A percentile compares a stretch with the other conserved stretches of the same genome.
phyloP scores from a whole-genome alignment of 2,888 invertebrate species.

The Chrysolina oricalcia region DNA sequence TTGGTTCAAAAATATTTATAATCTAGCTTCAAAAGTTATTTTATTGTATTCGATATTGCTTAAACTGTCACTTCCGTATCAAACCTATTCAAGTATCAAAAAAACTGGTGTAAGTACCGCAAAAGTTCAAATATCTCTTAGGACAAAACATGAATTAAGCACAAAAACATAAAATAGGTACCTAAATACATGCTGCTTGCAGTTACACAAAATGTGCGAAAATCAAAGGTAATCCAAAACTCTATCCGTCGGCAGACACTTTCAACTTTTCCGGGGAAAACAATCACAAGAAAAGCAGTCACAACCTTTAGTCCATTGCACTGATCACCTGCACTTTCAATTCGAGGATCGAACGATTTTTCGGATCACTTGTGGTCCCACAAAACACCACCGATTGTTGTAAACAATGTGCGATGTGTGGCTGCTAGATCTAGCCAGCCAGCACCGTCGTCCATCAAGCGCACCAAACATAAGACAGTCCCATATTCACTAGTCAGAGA shows the following conservation, averaged over 20 bases:
- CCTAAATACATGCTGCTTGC: constrained; percentile 54
- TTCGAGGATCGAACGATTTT: constrained; percentile 32
- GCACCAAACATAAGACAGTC: constrained; percentile 58
- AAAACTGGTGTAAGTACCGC: too few relatives aligned
- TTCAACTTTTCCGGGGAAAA: constrained; percentile 16
- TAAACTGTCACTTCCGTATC: too few relatives aligned
- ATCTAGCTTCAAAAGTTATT: too few relatives aligned
- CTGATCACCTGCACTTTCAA: constrained; percentile 31
- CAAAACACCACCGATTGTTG: constrained; percentile 51
- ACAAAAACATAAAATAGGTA: constrained; percentile 2
- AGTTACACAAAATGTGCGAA: constrained; percentile 28
- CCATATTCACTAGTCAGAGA: constrained; percentile 58
- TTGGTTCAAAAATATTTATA: too few relatives aligned
- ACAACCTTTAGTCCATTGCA: constrained; percentile 38
- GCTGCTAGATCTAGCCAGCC: constrained; percentile 51
- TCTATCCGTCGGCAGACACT: constrained; percentile 43
- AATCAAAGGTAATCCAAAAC: constrained; percentile 43
- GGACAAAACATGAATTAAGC: too few relatives aligned
- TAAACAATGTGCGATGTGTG: constrained; percentile 57
- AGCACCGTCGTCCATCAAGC: constrained; percentile 52
- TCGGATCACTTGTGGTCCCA: constrained; percentile 39
- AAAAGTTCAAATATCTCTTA: too few relatives aligned
- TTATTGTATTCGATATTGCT: too few relatives aligned
- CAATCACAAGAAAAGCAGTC: constrained; percentile 38
- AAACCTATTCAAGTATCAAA: too few relatives aligned